Base-by-base conservation (phyloP, 2,797 vertebrate genomes). In the Gallirallus australis region DNA sequence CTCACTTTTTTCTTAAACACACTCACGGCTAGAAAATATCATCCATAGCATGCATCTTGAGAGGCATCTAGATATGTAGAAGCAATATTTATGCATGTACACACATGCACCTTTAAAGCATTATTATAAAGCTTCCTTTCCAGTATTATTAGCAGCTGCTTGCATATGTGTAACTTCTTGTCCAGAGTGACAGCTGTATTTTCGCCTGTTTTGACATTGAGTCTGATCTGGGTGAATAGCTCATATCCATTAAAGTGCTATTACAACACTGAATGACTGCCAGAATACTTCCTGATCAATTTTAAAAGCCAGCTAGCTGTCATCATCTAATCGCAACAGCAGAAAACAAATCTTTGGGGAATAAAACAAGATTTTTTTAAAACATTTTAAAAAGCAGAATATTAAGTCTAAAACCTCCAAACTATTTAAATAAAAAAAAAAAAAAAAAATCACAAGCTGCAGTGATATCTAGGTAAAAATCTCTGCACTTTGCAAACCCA, bases 221-320 rank as follows among this genome's bases (percentile, higher is more conserved):
- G 98, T 98, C 98, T 98, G 98, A 98, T 98, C 98, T 98, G 98
- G 97, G 98, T 98, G 98, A 98, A 98, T 98, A 98, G 98, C 98
- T 98, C 98, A 98, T 98, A 98, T 98, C 98, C 98, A 99, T 98
- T 99, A 98, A 98, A 98, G 98, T 98, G 98, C 98, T 98, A 99
- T 98, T 98, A 98, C 98, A 98, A 98, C 98, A 98, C 98, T 98
- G 98, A 98, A 98, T 98, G 98, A 97, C 98, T 98, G 98, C 98
- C 97, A 98, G 98, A 98, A 98, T 98, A 98, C 98, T 98, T 98
- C 97, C 98, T 99, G 98, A 99, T 99, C 98, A 98, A 98, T 98
- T 98, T 98, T 98, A 98, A 98, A 98, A 98, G 98, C 98, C 98
- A 98, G 98, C 98, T 98, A 98, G 97, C 98, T 98, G 98, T 98